Evolutionary conservation across 2,113 vertebrate species (phyloP).

Genomic region (Phyllopteryx taeniolatus): DNA sequence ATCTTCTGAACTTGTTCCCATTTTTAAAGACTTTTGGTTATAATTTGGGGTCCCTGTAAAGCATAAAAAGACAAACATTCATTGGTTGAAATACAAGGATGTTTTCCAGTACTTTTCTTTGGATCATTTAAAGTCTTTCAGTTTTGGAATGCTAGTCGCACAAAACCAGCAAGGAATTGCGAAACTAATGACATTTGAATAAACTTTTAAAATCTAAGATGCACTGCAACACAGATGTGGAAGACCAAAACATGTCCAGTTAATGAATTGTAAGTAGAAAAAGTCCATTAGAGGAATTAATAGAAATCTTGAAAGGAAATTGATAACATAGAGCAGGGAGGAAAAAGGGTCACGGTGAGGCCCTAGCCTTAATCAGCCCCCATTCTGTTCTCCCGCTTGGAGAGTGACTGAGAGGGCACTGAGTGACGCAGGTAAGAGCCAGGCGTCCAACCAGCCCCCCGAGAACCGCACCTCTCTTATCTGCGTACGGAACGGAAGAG

Average conservation of each 20-base stretch:
- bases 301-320: not conserved
- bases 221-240: not conserved
- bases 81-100: not conserved
- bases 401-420: slow-evolving; percentile 68
- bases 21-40: not conserved
- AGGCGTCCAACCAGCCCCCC: slow-evolving; percentile 51
- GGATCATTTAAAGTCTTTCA: not conserved
- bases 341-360: slow-evolving; percentile 45
- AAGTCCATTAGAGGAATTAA: not conserved
- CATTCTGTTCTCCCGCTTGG: slow-evolving; percentile 45
- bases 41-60: not conserved
- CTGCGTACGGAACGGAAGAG: slow-evolving; percentile 55
- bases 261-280: not conserved
- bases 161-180: not conserved
- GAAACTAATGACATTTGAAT: not conserved
- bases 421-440: slow-evolving; percentile 84
- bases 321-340: not conserved
- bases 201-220: not conserved
- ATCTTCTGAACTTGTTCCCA: not conserved
- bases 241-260: not conserved
- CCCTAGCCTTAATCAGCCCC: slow-evolving; percentile 45
- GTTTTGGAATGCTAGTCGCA: not conserved
- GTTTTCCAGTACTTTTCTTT: not conserved
- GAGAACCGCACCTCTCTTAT: slow-evolving; percentile 59
- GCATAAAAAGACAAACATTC: not conserved